A percentile compares a stretch with the other conserved stretches of the same genome.
Evolutionary conservation across 2,113 vertebrate species (phyloP).

Genomic region (Pseudonaja textilis): DNA sequence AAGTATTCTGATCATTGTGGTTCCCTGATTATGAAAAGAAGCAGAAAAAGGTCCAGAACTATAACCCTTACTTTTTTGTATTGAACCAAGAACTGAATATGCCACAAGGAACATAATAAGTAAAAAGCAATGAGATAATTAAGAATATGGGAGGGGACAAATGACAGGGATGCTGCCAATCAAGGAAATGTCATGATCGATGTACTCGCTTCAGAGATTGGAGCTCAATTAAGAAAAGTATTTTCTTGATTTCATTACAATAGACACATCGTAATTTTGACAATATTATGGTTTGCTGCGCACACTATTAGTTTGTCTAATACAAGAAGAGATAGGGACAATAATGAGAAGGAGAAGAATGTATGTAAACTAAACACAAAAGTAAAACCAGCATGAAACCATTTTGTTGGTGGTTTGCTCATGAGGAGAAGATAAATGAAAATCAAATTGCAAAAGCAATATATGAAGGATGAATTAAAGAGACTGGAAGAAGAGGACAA

Average conservation of each 20-base stretch:
- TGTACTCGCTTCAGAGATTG: neutral
- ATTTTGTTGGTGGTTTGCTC: neutral
- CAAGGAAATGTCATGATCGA: neutral
- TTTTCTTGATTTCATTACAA: neutral
- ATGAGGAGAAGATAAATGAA: neutral
- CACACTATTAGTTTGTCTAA: neutral
- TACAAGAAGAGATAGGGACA: neutral
- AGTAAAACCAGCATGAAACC: neutral
- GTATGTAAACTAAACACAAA: neutral
- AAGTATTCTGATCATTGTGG: neutral
- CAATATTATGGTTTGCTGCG: neutral
- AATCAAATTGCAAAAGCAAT: neutral
- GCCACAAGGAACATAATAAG: neutral
- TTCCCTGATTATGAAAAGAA: neutral
- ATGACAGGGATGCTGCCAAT: neutral
- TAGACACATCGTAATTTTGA: neutral
- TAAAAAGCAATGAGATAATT: neutral
- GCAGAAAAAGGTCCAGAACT: neutral
- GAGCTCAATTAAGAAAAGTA: neutral
- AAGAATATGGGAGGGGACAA: neutral
- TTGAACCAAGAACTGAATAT: neutral
- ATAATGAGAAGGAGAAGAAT: neutral
- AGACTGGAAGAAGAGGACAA: neutral
- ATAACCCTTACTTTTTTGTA: neutral
- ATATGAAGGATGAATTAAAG: neutral